Conservation (phyloP, 2,797 vertebrate species). For the Cercopithecus hamlyni region DNA sequence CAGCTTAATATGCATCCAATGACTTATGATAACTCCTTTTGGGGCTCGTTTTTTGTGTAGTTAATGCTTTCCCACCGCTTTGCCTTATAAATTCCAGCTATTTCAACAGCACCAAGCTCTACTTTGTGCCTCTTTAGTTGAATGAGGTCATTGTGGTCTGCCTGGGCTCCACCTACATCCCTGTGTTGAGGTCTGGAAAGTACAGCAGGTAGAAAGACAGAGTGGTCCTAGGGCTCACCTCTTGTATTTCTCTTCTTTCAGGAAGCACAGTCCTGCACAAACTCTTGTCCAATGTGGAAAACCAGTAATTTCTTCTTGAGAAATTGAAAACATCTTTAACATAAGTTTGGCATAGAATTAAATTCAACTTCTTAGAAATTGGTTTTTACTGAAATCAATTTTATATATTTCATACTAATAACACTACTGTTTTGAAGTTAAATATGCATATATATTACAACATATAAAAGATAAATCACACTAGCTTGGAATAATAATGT, state of each 20-base stretch:
- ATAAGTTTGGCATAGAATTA: slow-evolving; percentile 8
- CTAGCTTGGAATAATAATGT: slow-evolving; percentile 26
- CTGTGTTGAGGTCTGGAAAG: background rate
- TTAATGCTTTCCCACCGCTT: background rate
- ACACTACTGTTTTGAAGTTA: background rate
- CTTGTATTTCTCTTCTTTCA: background rate
- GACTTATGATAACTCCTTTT: background rate
- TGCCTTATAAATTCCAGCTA: background rate
- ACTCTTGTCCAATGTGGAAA: background rate
- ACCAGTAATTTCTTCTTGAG: background rate
- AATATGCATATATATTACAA: background rate
- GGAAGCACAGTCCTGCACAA: background rate
- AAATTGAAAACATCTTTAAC: slow-evolving; percentile 18
- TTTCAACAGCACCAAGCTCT: background rate
- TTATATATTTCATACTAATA: background rate
- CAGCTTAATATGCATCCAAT: background rate
- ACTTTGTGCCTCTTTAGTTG: background rate
- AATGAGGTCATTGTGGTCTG: background rate
- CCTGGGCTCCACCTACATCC: background rate
- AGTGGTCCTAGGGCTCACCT: background rate
- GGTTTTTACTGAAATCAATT: background rate
- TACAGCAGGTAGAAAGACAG: background rate
- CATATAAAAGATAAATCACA: slow-evolving; percentile 50
- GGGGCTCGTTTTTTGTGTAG: background rate
- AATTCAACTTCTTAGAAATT: background rate